These are phyloP conservation scores for Microplitis deprimator DNA, from an alignment of 2,888 invertebrate species.

Conservation along the genomic window DNA sequence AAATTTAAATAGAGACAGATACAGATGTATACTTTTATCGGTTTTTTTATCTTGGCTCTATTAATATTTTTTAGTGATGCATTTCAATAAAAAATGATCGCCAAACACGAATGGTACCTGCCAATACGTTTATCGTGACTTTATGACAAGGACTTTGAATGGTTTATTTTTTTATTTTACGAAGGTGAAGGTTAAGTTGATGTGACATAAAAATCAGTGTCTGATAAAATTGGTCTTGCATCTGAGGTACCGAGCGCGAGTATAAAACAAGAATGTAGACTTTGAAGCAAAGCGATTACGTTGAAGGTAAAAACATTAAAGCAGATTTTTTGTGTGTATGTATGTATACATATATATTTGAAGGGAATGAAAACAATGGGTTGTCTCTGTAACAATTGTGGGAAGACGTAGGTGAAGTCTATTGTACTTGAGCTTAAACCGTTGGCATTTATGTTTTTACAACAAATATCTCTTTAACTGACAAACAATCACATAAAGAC, in stretches of 20 bases:
- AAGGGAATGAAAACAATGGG: background rate
- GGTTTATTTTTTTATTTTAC: background rate
- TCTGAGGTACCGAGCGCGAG: no score
- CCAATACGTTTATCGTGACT: background rate
- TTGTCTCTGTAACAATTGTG: background rate
- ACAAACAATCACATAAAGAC: slow-evolving; percentile 6
- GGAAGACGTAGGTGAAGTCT: background rate
- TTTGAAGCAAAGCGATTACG: background rate
- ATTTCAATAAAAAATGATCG: background rate
- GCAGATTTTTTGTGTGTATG: background rate
- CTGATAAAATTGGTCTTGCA: background rate
- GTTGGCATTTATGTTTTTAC: background rate
- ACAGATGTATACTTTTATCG: no score
- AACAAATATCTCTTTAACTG: background rate
- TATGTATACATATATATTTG: background rate
- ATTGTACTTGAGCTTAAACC: background rate
- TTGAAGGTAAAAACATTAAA: background rate
- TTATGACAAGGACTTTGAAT: background rate
- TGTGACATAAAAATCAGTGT: background rate
- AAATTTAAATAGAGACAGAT: no score
- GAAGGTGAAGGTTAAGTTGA: background rate
- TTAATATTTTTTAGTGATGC: background rate
- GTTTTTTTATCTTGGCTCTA: background rate
- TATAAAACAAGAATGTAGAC: background rate
- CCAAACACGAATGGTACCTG: background rate